phyloP scores from a whole-genome alignment of 1,140 invertebrate genomes.

The Saccostrea echinata region DNA sequence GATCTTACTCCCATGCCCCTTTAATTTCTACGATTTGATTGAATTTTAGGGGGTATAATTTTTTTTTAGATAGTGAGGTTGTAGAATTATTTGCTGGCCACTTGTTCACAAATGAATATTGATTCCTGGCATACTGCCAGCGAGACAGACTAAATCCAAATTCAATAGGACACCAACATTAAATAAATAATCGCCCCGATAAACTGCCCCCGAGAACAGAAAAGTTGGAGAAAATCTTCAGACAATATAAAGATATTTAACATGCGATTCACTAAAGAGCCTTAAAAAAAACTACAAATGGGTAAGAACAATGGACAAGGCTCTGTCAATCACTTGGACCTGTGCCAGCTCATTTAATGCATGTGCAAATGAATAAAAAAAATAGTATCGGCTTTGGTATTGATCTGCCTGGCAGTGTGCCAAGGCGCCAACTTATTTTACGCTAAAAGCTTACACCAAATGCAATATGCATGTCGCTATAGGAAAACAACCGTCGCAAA shows the following conservation, averaged over 20 bases:
- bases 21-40: background rate
- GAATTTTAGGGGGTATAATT: too few relatives aligned
- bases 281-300: background rate
- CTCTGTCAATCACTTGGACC: constrained; percentile 22
- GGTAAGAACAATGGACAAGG: background rate
- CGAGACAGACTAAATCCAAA: constrained; percentile 29
- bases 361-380: constrained; percentile 31
- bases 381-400: background rate
- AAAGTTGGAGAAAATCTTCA: background rate
- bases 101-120: constrained; percentile 14
- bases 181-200: constrained; percentile 10
- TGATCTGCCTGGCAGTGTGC: constrained; percentile 1
- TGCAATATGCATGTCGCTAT: constrained; percentile 12
- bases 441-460: constrained; percentile 36
- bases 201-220: background rate
- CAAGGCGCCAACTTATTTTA: constrained; percentile 31
- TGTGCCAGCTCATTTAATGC: constrained; percentile 34
- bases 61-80: background rate
- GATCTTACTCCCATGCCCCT: background rate
- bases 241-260: constrained; percentile 1
- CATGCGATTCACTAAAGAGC: background rate
- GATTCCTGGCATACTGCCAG: constrained; percentile 24
- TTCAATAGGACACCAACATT: background rate
- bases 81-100: constrained; percentile 13
- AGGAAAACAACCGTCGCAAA: background rate